These are phyloP conservation scores for Siniperca chuatsi DNA, from an alignment of 2,113 vertebrate species.

Conservation along the genomic window DNA sequence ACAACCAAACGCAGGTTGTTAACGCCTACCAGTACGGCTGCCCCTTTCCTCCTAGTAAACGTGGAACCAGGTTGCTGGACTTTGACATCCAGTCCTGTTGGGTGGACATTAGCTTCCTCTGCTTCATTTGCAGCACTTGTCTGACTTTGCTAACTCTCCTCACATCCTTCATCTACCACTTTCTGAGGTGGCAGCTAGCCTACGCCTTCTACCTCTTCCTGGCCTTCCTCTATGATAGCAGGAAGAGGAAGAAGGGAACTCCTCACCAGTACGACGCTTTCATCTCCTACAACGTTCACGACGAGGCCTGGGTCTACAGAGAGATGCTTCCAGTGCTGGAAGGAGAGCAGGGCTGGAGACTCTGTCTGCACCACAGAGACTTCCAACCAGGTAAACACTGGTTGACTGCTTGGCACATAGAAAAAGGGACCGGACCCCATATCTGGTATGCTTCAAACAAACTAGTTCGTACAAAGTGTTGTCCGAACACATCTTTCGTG, in stretches of 20 bases:
- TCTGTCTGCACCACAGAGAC: conserved; percentile 80
- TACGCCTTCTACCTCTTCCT: conserved; percentile 74
- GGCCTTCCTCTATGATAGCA: conserved; percentile 73
- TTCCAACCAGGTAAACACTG: conserved; percentile 67
- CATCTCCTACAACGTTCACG: conserved; percentile 76
- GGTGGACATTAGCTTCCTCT: conserved; percentile 55
- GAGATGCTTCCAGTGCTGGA: conserved; percentile 75
- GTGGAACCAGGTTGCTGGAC: conserved; percentile 53
- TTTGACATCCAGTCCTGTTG: conserved; percentile 66
- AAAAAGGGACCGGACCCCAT: too few relatives aligned
- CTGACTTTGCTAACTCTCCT: conserved; percentile 51
- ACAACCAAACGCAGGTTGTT: conserved; percentile 69
- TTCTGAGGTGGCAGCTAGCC: conserved; percentile 68
- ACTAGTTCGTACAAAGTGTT: too few relatives aligned
- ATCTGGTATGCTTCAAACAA: too few relatives aligned
- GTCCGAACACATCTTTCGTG: too few relatives aligned
- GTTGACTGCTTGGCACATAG: too few relatives aligned
- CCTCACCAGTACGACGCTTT: conserved; percentile 74
- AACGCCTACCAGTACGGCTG: conserved; percentile 66
- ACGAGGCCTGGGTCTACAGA: conserved; percentile 74
- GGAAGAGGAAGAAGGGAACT: conserved; percentile 27
- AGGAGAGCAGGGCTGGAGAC: conserved; percentile 68
- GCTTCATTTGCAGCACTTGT: conserved; percentile 58
- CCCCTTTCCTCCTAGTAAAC: conserved; percentile 60
- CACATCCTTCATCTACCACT: conserved; percentile 58